A percentile compares a stretch with the other conserved stretches of the same genome.
Conservation (phyloP, 2,888 invertebrate species). For the Drosophila diplacantha region DNA sequence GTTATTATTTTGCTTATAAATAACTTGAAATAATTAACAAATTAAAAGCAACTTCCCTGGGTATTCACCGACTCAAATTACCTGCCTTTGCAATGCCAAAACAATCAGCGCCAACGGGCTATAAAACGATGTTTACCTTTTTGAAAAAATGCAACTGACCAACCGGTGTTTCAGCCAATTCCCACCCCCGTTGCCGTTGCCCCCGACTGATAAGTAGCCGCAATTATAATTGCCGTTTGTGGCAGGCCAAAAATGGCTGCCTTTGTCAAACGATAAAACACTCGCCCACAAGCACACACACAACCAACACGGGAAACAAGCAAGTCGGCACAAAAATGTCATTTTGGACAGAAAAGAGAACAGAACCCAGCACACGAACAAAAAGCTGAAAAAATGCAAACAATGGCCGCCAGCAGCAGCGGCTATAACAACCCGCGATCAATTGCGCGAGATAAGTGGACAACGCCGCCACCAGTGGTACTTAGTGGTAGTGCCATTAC, state of each 20-base stretch:
- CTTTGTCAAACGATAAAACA: constrained; percentile 36
- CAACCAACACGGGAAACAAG: neutral
- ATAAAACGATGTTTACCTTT: constrained; percentile 59
- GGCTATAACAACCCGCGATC: constrained; percentile 52
- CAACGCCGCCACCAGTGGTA: constrained; percentile 44
- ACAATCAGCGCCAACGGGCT: constrained; percentile 40
- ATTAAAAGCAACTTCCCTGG: neutral
- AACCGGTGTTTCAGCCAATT: constrained; percentile 2
- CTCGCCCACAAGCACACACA: constrained; percentile 17
- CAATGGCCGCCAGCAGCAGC: constrained; percentile 59
- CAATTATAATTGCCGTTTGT: constrained; percentile 70
- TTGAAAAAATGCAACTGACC: constrained; percentile 40
- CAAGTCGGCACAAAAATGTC: constrained; percentile 49
- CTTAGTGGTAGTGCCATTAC: constrained; percentile 12
- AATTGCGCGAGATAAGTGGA: constrained; percentile 69
- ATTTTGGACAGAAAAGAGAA: constrained; percentile 55
- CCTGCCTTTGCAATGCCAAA: constrained; percentile 33
- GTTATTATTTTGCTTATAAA: neutral
- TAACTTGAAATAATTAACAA: neutral
- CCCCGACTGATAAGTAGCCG: constrained; percentile 55
- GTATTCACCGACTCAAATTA: constrained; percentile 1
- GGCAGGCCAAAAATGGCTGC: constrained; percentile 58
- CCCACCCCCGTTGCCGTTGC: neutral
- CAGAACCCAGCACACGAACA: constrained; percentile 23
- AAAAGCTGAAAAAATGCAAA: constrained; percentile 53